Base-by-base conservation (phyloP, 2,797 vertebrate genomes). In the Lindbergichthys nudifrons region DNA sequence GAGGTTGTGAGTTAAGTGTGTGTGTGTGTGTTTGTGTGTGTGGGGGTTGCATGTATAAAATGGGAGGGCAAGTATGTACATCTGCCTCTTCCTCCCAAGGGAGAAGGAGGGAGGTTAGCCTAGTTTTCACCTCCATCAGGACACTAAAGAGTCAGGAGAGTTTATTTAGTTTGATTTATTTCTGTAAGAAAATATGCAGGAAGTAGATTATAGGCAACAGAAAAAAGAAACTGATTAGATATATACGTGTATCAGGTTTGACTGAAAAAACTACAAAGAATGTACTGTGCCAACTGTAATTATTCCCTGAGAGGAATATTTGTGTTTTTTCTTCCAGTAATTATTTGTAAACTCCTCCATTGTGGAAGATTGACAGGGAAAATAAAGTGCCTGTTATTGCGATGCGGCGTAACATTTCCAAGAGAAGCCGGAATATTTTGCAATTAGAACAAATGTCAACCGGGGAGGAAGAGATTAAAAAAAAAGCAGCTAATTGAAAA, bases 371-470 rank as follows among this genome's bases (percentile, higher is more conserved):
- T 92, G 90, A 91, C 87, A 61, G 82, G 65, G 65, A 81, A 86
- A 88, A 85, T 82, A 83, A 86, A 80, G 70, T 26, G 21, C 13
- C 79, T 63, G 77, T 79, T 87, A 75, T 75, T 82, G 59, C 58
- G 70, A 77, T 71, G 61, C 80, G 51, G 70, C 3, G 32, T 72
- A 79, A 88, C 73, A 58, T 79, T 88, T 85, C 51, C 46, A 21
- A 66, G 67, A 48, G 23, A 71, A 79, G 80, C 39, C 59, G 2
- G 81, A 87, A 85, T 87, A 67, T 73, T 88, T 54, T 42, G 80
- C 86, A 91, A 90, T 92, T 92, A 88, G 80, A 85, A 58, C 16
- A 59, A 79, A 84, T 80, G 84, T 86, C 80, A 80, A 65, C 68
- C 19, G 21, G 53, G 10, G 64, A 64, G 58, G 67, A 63, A 65